Conservation (phyloP, 2,113 vertebrate species). For the Caracal caracal region DNA sequence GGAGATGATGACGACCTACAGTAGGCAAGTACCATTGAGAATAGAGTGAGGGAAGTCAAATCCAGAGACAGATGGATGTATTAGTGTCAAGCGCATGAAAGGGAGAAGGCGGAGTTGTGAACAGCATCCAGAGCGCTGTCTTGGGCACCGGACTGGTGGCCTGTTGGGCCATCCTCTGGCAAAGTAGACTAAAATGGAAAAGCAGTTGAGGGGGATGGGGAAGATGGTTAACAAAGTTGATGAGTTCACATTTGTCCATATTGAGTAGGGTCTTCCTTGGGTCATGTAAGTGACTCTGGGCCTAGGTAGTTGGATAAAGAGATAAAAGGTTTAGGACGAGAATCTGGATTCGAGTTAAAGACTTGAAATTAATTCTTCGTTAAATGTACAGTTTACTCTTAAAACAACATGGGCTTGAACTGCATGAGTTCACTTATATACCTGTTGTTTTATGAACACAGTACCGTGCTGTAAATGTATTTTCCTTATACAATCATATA, state of each 20-base stretch:
- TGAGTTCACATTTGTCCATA: neutral
- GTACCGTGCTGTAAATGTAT: neutral
- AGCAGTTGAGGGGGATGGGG: no score
- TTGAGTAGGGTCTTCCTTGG: neutral
- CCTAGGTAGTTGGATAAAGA: neutral
- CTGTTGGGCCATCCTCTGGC: rapidly evolving
- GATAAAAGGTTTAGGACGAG: neutral
- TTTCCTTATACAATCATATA: neutral
- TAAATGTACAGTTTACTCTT: neutral
- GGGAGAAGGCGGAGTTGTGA: neutral
- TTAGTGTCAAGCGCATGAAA: neutral
- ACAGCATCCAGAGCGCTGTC: rapidly evolving
- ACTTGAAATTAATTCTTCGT: neutral
- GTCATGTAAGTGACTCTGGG: neutral
- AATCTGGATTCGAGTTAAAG: neutral
- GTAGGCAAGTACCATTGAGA: neutral
- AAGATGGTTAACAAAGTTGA: neutral
- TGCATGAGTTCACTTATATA: neutral
- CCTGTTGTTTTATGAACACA: neutral
- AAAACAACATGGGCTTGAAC: neutral
- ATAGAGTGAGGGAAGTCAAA: neutral
- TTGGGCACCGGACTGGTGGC: neutral
- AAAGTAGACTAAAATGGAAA: neutral
- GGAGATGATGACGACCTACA: neutral
- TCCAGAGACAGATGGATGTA: neutral